Conservation (phyloP, 64 coral and sea anemone genomes). For the Porites australiensis region DNA sequence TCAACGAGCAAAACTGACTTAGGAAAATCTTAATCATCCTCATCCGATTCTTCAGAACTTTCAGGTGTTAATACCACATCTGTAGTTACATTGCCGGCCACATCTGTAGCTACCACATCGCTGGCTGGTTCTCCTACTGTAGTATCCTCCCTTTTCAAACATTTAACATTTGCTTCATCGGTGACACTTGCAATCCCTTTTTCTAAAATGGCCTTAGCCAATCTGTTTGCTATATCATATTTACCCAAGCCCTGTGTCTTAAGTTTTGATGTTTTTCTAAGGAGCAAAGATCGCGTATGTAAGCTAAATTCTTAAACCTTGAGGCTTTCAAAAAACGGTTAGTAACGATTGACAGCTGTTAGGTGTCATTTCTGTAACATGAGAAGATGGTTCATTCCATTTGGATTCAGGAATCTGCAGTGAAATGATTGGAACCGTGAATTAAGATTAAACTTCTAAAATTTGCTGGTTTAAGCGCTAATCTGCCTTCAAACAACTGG, state of each 20-base stretch:
- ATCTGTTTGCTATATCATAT: background rate
- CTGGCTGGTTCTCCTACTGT: background rate
- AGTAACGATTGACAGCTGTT: background rate
- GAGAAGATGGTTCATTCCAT: background rate
- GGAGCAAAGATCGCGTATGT: background rate
- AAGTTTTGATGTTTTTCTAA: background rate
- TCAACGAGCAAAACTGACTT: no score
- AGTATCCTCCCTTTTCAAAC: background rate
- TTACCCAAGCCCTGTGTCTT: background rate
- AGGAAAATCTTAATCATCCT: no score
- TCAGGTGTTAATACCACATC: no score
- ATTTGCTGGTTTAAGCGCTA: no score
- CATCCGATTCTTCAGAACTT: no score
- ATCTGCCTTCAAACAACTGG: no score
- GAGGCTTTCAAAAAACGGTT: background rate
- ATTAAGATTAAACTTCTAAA: no score
- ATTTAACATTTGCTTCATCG: background rate
- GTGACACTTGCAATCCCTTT: background rate
- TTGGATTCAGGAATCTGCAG: background rate
- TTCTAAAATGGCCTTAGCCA: background rate
- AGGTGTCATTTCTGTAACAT: background rate
- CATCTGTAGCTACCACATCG: no score
- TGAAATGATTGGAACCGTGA: background rate
- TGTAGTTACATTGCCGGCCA: no score
- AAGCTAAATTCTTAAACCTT: background rate